Evolutionary conservation across 2,113 vertebrate genomes (phyloP).

Genomic region (Herpailurus yagouaroundi): DNA sequence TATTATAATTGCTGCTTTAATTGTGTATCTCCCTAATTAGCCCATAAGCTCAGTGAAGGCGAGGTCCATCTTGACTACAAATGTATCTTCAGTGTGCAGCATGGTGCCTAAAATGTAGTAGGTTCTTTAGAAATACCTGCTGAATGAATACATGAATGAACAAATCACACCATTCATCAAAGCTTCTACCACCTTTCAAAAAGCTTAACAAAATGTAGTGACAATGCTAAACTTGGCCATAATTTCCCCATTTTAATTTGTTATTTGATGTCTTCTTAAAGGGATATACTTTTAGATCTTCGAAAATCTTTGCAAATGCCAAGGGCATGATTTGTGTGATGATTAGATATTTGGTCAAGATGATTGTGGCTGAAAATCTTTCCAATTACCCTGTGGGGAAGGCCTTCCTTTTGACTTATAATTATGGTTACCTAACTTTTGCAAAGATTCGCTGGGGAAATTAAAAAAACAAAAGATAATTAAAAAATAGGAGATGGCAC

Average conservation of each 20-base stretch:
- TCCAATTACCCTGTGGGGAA: slow-evolving; percentile 43
- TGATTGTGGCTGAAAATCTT: slow-evolving; percentile 67
- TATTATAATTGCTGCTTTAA: slow-evolving; percentile 41
- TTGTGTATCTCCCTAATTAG: neutral
- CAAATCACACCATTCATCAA: neutral
- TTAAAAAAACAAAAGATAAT: slow-evolving; percentile 61
- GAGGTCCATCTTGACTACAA: neutral
- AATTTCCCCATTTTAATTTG: slow-evolving; percentile 31
- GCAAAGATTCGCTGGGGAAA: slow-evolving; percentile 47
- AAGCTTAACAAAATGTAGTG: neutral
- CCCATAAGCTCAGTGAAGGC: neutral
- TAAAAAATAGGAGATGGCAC: slow-evolving; percentile 52
- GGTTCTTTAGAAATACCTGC: neutral
- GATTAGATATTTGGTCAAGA: slow-evolving; percentile 67
- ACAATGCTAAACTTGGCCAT: neutral
- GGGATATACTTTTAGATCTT: slow-evolving; percentile 43
- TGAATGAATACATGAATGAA: neutral
- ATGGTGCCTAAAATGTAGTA: neutral
- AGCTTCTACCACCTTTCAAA: slow-evolving; percentile 16
- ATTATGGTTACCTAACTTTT: slow-evolving; percentile 65
- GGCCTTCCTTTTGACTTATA: slow-evolving; percentile 57
- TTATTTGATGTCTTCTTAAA: slow-evolving; percentile 45
- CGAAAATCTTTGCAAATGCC: slow-evolving; percentile 48
- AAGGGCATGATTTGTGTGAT: slow-evolving; percentile 33
- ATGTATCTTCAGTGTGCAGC: neutral